Percentiles rank a stretch among this genome's conserved stretches.
phyloP scores from a whole-genome alignment of 2,888 invertebrate species.

The Chymomyza amoena region DNA sequence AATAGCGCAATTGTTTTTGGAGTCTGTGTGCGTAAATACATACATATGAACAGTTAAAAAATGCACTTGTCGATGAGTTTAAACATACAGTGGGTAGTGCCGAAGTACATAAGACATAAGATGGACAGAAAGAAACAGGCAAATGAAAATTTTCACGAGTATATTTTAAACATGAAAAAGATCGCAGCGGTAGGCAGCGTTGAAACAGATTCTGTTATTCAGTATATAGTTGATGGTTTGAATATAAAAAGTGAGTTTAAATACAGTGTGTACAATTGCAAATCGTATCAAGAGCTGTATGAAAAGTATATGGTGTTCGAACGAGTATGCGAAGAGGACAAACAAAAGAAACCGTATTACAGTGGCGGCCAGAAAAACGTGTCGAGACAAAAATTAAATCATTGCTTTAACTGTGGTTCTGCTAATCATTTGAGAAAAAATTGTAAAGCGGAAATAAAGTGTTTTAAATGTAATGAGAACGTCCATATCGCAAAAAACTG shows the following conservation, averaged over 20 bases:
- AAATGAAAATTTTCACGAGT: background rate
- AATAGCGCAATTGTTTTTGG: conserved; percentile 7
- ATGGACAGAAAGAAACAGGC: background rate
- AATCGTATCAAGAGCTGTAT: no score
- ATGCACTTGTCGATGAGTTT: background rate
- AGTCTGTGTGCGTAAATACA: background rate
- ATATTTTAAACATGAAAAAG: conserved; percentile 1
- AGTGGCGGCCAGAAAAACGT: background rate
- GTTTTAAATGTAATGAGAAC: background rate
- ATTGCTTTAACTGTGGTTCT: background rate
- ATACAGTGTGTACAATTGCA: no score
- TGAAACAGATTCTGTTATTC: background rate
- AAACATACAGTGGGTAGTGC: background rate
- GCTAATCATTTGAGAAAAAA: no score
- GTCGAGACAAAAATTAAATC: background rate
- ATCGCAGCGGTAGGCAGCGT: background rate
- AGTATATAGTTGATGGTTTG: conserved; percentile 3
- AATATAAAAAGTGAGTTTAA: background rate
- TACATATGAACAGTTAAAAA: background rate
- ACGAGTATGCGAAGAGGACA: no score
- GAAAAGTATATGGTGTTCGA: no score
- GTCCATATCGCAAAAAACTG: no score
- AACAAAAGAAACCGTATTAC: background rate
- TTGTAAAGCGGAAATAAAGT: background rate
- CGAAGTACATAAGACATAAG: conserved; percentile 1